Conservation (phyloP, 2,113 vertebrate genomes). For the Andinoacara biseriatus region DNA sequence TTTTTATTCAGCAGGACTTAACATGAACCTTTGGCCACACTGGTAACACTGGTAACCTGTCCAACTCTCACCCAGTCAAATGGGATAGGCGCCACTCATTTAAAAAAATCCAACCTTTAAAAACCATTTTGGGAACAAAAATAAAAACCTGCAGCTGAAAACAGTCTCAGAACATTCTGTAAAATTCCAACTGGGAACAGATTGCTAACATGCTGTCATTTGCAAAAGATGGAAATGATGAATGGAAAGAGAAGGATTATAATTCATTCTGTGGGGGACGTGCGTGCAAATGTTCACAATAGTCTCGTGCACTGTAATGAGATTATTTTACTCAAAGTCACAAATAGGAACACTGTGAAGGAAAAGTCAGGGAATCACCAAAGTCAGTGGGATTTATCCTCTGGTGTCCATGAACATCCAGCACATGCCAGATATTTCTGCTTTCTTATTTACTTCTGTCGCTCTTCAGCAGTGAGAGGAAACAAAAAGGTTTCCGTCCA, state of each 20-base stretch:
- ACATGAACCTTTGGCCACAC: accelerated
- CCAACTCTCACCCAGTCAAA: not conserved
- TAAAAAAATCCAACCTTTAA: no score
- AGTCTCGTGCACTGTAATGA: not conserved
- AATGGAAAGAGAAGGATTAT: no score
- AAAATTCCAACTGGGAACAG: not conserved
- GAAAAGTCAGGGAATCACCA: not conserved
- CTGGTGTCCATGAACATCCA: not conserved
- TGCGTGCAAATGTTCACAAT: not conserved
- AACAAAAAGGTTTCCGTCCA: no score
- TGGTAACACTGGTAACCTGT: accelerated
- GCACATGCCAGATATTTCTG: no score
- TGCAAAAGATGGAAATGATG: not conserved
- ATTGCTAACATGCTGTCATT: not conserved
- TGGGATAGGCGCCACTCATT: not conserved
- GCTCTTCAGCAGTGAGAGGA: no score
- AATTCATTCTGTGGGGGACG: not conserved
- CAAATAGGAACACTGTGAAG: not conserved
- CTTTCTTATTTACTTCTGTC: no score
- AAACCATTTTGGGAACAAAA: not conserved
- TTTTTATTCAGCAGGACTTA: accelerated
- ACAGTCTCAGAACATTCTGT: not conserved
- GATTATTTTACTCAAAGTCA: not conserved
- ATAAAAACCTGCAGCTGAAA: not conserved
- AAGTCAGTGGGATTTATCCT: not conserved